Conservation (phyloP, 1,140 invertebrate species). For the Centruroides sculpturatus region DNA sequence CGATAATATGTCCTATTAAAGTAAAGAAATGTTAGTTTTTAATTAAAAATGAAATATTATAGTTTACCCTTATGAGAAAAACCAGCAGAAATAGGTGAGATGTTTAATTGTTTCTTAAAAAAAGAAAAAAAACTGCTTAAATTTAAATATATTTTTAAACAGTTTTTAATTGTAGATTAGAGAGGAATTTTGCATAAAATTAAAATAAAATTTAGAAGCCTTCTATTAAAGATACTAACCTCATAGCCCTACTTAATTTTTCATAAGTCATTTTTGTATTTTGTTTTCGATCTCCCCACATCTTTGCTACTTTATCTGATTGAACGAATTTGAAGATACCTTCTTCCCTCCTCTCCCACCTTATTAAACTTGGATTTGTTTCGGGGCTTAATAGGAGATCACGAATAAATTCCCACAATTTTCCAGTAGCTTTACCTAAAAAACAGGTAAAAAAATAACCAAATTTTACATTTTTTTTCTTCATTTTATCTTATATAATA, state of each 20-base stretch:
- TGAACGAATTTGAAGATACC: slow-evolving; percentile 80
- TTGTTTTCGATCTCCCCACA: slow-evolving; percentile 72
- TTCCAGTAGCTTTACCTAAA: slow-evolving; percentile 44
- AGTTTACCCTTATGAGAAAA: too few species aligned
- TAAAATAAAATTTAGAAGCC: too few species aligned
- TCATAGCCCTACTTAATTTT: slow-evolving; percentile 83
- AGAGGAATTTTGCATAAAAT: too few species aligned
- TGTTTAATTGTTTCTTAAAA: too few species aligned
- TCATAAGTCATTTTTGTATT: slow-evolving; percentile 88
- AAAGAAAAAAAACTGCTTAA: too few species aligned
- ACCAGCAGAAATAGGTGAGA: too few species aligned
- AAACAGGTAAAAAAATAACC: neutral
- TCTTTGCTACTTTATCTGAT: slow-evolving; percentile 71
- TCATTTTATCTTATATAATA: too few species aligned
- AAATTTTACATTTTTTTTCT: too few species aligned
- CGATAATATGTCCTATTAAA: slow-evolving; percentile 35
- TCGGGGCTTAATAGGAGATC: slow-evolving; percentile 56
- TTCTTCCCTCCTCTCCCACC: slow-evolving; percentile 72
- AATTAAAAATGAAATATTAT: neutral
- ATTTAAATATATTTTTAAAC: too few species aligned
- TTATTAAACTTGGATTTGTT: slow-evolving; percentile 62
- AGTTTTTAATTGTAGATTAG: too few species aligned
- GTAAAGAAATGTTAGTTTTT: neutral
- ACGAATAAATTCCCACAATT: slow-evolving; percentile 64
- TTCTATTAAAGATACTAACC: slow-evolving; percentile 35